A percentile compares a stretch with the other conserved stretches of the same genome.
Evolutionary conservation across 2,113 vertebrate genomes (phyloP).

Genomic region (Nettapus auritus): DNA sequence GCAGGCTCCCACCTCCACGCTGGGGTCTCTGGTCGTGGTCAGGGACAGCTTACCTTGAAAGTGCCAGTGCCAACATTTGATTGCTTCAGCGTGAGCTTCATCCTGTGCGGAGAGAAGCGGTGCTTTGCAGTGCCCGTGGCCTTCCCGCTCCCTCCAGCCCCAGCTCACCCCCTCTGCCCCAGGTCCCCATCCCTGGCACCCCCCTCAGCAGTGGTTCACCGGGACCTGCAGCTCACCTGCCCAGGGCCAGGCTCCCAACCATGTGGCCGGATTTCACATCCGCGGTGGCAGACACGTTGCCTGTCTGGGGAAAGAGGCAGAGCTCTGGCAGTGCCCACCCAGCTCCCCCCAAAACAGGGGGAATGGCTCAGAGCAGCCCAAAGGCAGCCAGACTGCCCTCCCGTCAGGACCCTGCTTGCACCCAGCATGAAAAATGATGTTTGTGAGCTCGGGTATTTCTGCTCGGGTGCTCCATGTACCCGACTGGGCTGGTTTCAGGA

Average conservation of each 20-base stretch:
- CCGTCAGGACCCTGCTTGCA: fast-evolving
- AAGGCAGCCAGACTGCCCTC: fast-evolving
- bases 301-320: slow-evolving; percentile 54
- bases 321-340: neutral
- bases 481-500: fast-evolving
- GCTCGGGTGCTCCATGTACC: fast-evolving
- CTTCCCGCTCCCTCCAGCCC: neutral
- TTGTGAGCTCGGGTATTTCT: neutral
- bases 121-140: neutral
- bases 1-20: neutral
- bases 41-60: slow-evolving; percentile 69
- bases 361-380: fast-evolving
- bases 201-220: neutral
- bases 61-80: slow-evolving; percentile 48
- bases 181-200: neutral
- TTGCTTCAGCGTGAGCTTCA: slow-evolving; percentile 69
- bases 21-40: neutral
- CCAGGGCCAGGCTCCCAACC: slow-evolving; percentile 27
- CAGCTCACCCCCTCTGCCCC: neutral
- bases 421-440: neutral
- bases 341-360: fast-evolving
- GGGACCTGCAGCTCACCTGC: slow-evolving; percentile 45
- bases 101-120: neutral
- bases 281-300: neutral
- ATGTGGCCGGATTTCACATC: neutral